These are phyloP conservation scores for Coregonus suidteri DNA, from an alignment of 2,797 vertebrate species.

Conservation along the genomic window DNA sequence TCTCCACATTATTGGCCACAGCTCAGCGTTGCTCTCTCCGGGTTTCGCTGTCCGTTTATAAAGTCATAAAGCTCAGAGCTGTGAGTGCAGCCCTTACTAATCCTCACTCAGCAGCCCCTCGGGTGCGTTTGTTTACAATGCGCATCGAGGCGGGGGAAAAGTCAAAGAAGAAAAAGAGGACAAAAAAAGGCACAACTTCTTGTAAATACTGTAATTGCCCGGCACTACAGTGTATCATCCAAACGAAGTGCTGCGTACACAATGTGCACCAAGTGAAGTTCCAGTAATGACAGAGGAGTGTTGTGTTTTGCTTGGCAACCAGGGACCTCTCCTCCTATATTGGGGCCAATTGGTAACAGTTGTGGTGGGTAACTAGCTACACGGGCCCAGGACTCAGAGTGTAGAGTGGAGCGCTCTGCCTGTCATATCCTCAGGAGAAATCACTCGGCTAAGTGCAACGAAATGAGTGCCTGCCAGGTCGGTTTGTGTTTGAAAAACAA, in stretches of 20 bases:
- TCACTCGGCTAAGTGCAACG: conserved; percentile 85
- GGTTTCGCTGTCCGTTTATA: conserved; percentile 49
- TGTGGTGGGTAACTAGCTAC: conserved; percentile 46
- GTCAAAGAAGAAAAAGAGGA: conserved; percentile 19
- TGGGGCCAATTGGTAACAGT: conserved; percentile 82
- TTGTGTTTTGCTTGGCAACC: conserved; percentile 88
- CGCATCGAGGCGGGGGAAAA: conserved; percentile 33
- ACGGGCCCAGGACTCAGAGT: conserved; percentile 18
- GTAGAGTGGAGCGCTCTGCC: conserved; percentile 31
- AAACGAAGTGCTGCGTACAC: conserved; percentile 75
- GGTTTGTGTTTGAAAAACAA: conserved; percentile 78
- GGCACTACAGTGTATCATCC: conserved; percentile 77
- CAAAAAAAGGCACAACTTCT: conserved; percentile 59
- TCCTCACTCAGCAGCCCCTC: conserved; percentile 44
- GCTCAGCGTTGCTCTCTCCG: conserved; percentile 22
- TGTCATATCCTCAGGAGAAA: conserved; percentile 79
- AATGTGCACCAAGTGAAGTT: conserved; percentile 80
- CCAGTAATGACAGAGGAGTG: conserved; percentile 72
- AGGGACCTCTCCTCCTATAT: conserved; percentile 60
- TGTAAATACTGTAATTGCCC: conserved; percentile 81
- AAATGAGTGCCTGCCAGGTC: conserved; percentile 75
- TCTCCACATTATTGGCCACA: conserved; percentile 20
- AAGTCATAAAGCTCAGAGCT: conserved; percentile 48
- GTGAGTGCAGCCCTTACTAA: conserved; percentile 39
- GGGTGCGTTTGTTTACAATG: conserved; percentile 62